These are phyloP conservation scores for Micronycteris hirsuta DNA, from an alignment of 2,113 vertebrate genomes.

Conservation along the genomic window DNA sequence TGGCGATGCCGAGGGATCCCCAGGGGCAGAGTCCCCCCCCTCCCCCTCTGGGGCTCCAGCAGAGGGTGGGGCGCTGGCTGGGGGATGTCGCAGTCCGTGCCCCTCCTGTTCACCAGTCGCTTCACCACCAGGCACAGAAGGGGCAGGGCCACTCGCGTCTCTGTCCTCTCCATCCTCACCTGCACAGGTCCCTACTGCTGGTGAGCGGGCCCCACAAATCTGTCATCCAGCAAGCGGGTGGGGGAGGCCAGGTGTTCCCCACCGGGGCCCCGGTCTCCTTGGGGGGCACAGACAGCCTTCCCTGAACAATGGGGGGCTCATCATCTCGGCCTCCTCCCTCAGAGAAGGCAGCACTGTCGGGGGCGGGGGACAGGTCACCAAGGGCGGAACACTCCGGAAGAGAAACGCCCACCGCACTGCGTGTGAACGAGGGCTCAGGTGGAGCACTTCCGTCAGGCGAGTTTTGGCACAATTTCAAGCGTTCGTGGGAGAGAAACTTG, in stretches of 20 bases:
- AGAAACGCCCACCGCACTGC: not conserved
- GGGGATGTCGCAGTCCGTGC: not conserved
- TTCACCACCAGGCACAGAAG: accelerated
- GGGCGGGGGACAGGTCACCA: accelerated
- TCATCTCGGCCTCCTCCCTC: accelerated
- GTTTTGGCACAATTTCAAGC: not conserved
- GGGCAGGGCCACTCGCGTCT: not conserved
- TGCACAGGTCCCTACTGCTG: no score
- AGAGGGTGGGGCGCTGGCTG: no score
- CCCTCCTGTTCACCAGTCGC: not conserved
- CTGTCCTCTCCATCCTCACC: no score
- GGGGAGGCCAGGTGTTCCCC: no score
- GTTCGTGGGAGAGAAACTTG: not conserved
- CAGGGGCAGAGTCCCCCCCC: not conserved
- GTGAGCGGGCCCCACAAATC: no score
- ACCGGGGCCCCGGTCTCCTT: accelerated
- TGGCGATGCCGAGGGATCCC: not conserved
- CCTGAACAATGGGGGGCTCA: not conserved
- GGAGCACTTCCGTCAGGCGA: accelerated
- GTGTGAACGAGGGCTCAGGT: not conserved
- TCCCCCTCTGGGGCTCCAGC: no score
- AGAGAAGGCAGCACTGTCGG: accelerated
- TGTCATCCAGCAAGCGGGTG: no score
- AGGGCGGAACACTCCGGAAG: not conserved
- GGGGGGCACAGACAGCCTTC: not conserved